A percentile compares a stretch with the other conserved stretches of the same genome.
Evolutionary conservation across 2,888 invertebrate genomes (phyloP).

Genomic region (Hipparchia semele): DNA sequence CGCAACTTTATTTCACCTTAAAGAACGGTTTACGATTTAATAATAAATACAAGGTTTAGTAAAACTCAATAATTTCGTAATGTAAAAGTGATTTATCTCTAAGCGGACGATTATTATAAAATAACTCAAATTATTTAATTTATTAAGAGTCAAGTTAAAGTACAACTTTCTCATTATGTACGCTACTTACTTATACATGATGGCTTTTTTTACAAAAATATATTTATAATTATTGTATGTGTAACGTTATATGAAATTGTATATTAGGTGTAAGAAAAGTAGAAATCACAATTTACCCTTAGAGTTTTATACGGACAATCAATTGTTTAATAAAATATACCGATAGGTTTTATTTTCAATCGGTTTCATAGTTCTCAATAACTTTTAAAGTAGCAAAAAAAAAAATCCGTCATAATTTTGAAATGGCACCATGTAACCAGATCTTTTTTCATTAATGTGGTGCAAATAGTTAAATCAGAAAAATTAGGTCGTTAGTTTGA

Average conservation of each 20-base stretch:
- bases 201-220: conserved; percentile 73
- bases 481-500: neutral
- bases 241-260: conserved; percentile 35
- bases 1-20: too few species aligned
- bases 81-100: neutral
- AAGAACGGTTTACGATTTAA: too few species aligned
- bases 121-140: conserved; percentile 58
- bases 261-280: conserved; percentile 61
- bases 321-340: conserved; percentile 3
- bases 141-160: conserved; percentile 60
- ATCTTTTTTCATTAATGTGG: neutral
- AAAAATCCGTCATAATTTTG: neutral
- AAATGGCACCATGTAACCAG: conserved; percentile 7
- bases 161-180: conserved; percentile 62
- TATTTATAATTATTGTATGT: conserved; percentile 39
- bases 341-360: neutral
- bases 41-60: neutral
- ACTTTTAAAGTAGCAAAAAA: neutral
- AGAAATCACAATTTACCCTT: conserved; percentile 54
- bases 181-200: conserved; percentile 63
- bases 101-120: conserved; percentile 14
- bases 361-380: neutral
- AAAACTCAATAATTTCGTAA: neutral
- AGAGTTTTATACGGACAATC: conserved; percentile 19
- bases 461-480: neutral